Base-by-base conservation (phyloP, 2,797 vertebrate genomes). In the Eutrigla gurnardus region DNA sequence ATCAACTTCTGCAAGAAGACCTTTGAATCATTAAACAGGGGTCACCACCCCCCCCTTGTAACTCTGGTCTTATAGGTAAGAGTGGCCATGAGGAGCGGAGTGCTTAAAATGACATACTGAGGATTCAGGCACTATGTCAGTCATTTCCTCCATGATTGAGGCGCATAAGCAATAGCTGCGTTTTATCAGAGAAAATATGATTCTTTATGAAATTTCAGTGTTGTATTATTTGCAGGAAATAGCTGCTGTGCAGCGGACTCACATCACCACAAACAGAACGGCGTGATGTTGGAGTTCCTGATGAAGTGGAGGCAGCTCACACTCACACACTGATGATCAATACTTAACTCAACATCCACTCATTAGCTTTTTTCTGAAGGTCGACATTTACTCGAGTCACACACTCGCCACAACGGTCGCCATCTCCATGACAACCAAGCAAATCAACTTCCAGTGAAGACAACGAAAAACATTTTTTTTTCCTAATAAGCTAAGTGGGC, bases 1-100 rank as follows among this genome's bases (percentile, higher is more conserved):
- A 89, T 90, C 80, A 80, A 88, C 88, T 87, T 25, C 66, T 72
- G 73, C 64, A 47, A 25, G 59, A 84, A 50, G 78, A 88, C 65
- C 75, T 88, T 70, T 78, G 46, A 87, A 77, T 87, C 63, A 40
- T 54, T 62, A 75, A 73, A 84, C 64, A 53, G 65, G 65, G 78
- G 79, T 88, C 73, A 75, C 39, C 58, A 54, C 57, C 66, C 63
- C 61, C 15, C 14, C 9, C 32, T 55, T 1, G 61, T 82, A 80
- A 76, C 58, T 57, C 55, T 54, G 73, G 53, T 63, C 67, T 75
- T 64, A 25, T 25, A 55, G 69, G 40, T 59, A 66, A 73, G 61
- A 67, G 69, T 66, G 52, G 35, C 55, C 49, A 58, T 17, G 14
- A 68, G 64, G 61, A 81, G 61, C 65, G 17, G 40, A 14, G 47